Evolutionary conservation across 2,888 invertebrate genomes (phyloP), one percentile per base, ranked within the genome.

Genomic region (Melanostoma mellinum): DNA sequence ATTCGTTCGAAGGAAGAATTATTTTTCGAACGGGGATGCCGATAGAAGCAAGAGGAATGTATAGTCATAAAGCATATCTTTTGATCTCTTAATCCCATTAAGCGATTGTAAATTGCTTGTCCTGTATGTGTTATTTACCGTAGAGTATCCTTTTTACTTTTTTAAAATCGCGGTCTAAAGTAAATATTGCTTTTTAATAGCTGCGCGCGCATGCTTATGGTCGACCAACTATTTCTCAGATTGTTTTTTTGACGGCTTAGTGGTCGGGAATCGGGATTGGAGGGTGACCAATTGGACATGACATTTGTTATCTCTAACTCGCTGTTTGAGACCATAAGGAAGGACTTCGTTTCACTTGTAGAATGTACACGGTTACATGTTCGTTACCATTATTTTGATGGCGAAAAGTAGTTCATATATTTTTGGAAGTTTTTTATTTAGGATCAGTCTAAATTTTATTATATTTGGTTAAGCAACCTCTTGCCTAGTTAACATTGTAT

Each of bases 21-120:
- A 50, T 2, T 35, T 61, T 61, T 4, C 10, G 30, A 61, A 61
- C 60, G 58, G 50, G 20, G 58, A 58, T 68, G n/a, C 61, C 33
- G 30, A 30, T 33, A 63, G 36, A 76, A 46, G 65, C 63, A 78
- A 73, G 73, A 82, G 74, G 63, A 74, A 82, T 78, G 52, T 73
- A 52, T n/a, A 9, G 32, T 32, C 53, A 60, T 60, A 48, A 38
- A 44, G 46, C 63, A 69, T 63, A 38, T 63, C 53, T 44, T 56
- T 65, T 82, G 82, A 82, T 82, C 73, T 63, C 82, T 82, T 78
- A 82, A 82, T 82, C 82, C 82, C 78, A 82, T 82, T 78, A 78
- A 78, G 63, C 73, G 69, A 69, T 58, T 55, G 82, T 82, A 74
- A 82, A 78, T 73, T 78, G 68, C 53, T 68, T 78, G 72, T 73